phyloP scores from a whole-genome alignment of 2,797 vertebrate genomes.

The Gambelia wislizenii region DNA sequence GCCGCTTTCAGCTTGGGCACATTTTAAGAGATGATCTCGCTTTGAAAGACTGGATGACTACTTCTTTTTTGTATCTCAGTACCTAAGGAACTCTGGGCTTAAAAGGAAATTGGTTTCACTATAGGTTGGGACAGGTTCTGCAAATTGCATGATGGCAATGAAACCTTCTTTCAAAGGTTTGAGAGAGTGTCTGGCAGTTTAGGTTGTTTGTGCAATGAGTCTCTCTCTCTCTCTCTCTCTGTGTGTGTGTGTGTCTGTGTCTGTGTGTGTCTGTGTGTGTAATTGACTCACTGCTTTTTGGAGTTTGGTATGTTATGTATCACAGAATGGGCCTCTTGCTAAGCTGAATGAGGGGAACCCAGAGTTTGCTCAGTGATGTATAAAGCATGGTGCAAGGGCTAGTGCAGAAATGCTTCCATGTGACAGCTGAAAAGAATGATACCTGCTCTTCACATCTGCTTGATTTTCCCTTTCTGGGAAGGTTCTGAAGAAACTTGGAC shows the following conservation, averaged over 20 bases:
- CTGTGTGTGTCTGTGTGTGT: neutral
- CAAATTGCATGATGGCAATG: neutral
- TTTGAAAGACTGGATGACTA: neutral
- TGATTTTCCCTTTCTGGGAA: neutral
- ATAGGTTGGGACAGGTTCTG: neutral
- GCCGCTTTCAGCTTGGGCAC: neutral
- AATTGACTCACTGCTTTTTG: neutral
- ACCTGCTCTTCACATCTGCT: neutral
- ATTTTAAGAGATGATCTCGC: neutral
- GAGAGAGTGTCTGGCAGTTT: neutral
- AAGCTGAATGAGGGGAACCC: neutral
- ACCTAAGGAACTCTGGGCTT: neutral
- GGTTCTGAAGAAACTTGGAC: conserved; percentile 1
- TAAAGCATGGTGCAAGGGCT: neutral
- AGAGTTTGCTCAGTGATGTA: neutral
- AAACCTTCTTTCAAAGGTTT: neutral
- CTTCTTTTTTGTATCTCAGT: neutral
- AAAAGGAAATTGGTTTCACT: neutral
- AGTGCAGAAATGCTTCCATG: neutral
- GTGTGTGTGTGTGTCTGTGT: neutral
- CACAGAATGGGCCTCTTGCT: conserved; percentile 10
- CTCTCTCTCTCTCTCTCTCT: too few relatives aligned
- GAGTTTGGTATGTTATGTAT: neutral
- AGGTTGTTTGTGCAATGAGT: neutral
- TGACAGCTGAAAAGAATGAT: neutral